Conservation (phyloP, 2,888 invertebrate genomes). For the Aporophyla lueneburgensis region DNA sequence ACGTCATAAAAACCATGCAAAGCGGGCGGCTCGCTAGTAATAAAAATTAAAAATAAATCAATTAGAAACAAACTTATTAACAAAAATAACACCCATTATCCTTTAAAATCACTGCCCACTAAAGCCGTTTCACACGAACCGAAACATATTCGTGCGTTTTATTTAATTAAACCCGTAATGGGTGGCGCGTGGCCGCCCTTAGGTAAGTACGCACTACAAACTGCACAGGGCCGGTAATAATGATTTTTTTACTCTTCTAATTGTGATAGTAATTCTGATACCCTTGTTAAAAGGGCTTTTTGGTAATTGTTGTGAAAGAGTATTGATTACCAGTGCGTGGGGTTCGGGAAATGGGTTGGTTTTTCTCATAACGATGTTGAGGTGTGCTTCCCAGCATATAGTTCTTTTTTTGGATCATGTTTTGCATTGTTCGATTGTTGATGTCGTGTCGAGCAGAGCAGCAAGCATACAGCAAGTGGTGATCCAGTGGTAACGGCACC, state of each 20-base stretch:
- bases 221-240: conserved; percentile 39
- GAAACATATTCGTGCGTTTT: conserved; percentile 74
- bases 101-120: conserved; percentile 26
- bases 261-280: conserved; percentile 57
- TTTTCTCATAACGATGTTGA: conserved; percentile 25
- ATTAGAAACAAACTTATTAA: too few relatives aligned
- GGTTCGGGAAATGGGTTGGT: conserved; percentile 20
- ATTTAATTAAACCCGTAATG: conserved; percentile 82
- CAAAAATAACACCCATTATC: background rate
- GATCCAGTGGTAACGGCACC: too few relatives aligned
- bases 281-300: conserved; percentile 52
- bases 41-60: too few relatives aligned
- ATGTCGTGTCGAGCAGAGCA: background rate
- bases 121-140: conserved; percentile 71
- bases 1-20: too few relatives aligned
- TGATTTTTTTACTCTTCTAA: conserved; percentile 49
- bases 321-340: conserved; percentile 45
- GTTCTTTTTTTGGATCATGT: background rate
- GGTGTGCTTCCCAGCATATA: conserved; percentile 11
- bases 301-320: conserved; percentile 49
- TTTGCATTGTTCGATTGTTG: background rate
- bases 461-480: too few relatives aligned
- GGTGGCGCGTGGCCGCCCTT: conserved; percentile 75
- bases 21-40: too few relatives aligned
- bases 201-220: conserved; percentile 34